Conservation (phyloP, 1,140 invertebrate species). For the Lepidurus couesii region DNA sequence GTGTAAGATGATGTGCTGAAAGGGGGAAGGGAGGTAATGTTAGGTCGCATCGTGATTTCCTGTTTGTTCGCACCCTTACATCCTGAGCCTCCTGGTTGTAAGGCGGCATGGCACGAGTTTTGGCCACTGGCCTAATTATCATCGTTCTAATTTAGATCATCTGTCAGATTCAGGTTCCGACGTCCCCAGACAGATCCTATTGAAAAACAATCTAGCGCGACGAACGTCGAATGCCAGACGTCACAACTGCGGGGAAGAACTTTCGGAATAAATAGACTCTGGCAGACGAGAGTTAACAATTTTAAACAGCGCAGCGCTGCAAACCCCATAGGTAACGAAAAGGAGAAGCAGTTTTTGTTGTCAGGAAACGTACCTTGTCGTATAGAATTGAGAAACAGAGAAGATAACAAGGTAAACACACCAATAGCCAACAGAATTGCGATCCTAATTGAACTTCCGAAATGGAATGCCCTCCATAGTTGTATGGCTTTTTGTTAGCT, state of each 20-base stretch:
- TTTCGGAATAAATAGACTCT: background rate
- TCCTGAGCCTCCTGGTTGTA: background rate
- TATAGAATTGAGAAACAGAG: too few relatives aligned
- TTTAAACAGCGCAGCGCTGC: background rate
- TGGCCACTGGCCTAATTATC: slow-evolving; percentile 10
- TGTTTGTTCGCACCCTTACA: slow-evolving; percentile 18
- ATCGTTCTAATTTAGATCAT: background rate
- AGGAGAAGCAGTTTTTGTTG: background rate
- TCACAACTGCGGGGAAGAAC: background rate
- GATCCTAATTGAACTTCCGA: too few relatives aligned
- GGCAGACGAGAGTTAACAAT: background rate
- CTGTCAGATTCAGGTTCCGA: slow-evolving; percentile 14
- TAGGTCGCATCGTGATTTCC: background rate
- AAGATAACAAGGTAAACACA: too few relatives aligned
- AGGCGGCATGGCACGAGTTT: background rate
- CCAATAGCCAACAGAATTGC: too few relatives aligned
- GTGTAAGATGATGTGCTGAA: background rate
- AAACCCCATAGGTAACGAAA: background rate
- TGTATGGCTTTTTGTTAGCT: too few relatives aligned
- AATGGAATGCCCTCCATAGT: too few relatives aligned
- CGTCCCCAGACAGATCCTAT: background rate
- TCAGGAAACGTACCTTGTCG: background rate
- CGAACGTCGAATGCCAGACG: background rate
- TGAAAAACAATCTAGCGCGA: slow-evolving; percentile 19
- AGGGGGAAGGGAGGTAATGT: background rate